Conservation (phyloP, 2,113 vertebrate genomes). For the Galbula dea region DNA sequence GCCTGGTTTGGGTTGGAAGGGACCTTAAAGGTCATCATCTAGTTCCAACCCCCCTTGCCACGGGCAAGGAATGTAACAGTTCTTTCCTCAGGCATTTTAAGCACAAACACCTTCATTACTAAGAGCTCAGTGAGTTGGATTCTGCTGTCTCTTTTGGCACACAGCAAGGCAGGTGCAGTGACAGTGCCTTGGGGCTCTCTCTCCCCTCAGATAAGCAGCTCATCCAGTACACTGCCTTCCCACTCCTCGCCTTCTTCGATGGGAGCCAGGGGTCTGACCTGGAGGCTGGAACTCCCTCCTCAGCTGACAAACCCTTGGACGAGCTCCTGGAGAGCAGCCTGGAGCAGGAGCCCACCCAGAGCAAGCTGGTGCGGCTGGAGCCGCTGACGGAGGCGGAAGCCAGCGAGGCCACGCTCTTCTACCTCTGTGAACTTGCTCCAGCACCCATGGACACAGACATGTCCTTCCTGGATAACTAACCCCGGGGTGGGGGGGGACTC, state of each 20-base stretch:
- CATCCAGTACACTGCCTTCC: slow-evolving; percentile 91
- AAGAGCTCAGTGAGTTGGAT: too few relatives aligned
- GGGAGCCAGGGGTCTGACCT: slow-evolving; percentile 74
- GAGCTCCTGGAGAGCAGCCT: slow-evolving; percentile 79
- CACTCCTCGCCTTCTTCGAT: slow-evolving; percentile 89
- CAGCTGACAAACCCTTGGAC: slow-evolving; percentile 65
- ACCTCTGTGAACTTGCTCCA: slow-evolving; percentile 88
- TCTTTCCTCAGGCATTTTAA: not conserved
- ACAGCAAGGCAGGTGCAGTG: not conserved
- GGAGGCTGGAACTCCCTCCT: slow-evolving; percentile 57
- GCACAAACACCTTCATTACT: too few relatives aligned
- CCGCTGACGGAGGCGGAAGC: slow-evolving; percentile 92
- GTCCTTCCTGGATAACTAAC: slow-evolving; percentile 76
- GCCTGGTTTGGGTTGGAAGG: too few relatives aligned
- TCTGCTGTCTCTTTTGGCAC: not conserved
- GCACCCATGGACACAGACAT: slow-evolving; percentile 77
- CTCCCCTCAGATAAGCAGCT: slow-evolving; percentile 84
- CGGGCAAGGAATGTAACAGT: not conserved
- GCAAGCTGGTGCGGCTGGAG: slow-evolving; percentile 89
- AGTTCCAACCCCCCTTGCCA: too few relatives aligned
- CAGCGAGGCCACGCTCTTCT: slow-evolving; percentile 89
- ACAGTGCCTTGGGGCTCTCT: not conserved
- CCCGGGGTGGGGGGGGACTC: not conserved
- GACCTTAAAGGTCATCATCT: too few relatives aligned
- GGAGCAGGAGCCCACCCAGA: slow-evolving; percentile 73